Evolutionary conservation across 2,797 vertebrate species (phyloP).

Genomic region (Neomorphus geoffroyi): DNA sequence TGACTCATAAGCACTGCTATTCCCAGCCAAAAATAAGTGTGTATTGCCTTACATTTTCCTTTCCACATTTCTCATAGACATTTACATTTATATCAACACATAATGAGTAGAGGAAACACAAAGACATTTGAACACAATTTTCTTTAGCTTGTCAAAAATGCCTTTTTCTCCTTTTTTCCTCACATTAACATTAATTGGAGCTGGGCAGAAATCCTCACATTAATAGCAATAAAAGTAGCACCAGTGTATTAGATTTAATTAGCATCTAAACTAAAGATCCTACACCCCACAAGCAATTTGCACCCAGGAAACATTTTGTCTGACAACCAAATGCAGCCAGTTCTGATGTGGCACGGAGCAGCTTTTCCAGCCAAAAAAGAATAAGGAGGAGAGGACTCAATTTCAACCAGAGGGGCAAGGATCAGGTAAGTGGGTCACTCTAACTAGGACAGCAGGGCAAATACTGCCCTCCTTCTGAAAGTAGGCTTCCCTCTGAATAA

Average conservation of each 20-base stretch:
- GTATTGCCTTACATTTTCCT: constrained; percentile 64
- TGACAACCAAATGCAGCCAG: neutral
- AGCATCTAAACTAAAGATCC: constrained; percentile 2
- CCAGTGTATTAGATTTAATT: constrained; percentile 31
- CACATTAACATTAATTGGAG: constrained; percentile 35
- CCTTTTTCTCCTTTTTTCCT: neutral
- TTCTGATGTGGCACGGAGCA: neutral
- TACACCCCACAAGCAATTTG: neutral
- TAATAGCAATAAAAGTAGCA: constrained; percentile 24
- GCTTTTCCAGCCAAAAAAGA: neutral
- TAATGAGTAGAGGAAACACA: constrained; percentile 54
- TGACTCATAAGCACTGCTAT: constrained; percentile 49
- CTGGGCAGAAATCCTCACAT: neutral
- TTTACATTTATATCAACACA: constrained; percentile 69
- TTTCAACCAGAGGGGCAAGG: neutral
- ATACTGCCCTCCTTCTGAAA: neutral
- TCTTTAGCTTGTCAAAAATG: constrained; percentile 32
- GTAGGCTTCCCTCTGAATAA: neutral
- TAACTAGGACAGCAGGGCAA: neutral
- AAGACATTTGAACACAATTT: constrained; percentile 33
- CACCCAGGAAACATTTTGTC: neutral
- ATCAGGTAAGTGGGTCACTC: neutral
- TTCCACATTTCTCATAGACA: constrained; percentile 52
- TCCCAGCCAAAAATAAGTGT: constrained; percentile 67
- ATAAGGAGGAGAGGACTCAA: neutral